Evolutionary conservation across 2,888 invertebrate genomes (phyloP), one percentile per base, ranked within the genome.

Genomic region (Brenthis hecate): DNA sequence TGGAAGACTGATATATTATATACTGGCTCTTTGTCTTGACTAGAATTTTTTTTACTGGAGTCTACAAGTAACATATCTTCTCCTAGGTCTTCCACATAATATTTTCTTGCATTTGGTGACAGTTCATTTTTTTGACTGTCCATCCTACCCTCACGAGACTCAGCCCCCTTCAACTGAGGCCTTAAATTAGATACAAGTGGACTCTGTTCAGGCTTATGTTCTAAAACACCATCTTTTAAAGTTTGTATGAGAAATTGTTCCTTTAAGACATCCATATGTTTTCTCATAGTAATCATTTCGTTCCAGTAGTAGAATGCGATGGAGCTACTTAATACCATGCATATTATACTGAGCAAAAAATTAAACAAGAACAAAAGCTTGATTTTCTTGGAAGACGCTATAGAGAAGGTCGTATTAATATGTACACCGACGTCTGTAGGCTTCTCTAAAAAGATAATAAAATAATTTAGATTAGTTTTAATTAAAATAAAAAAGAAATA

Each of bases 301-400:
- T 87, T 90, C 89, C 91, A 92, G 76, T 86, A 92, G 76, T 89
- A 91, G 75, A 89, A 89, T 55, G 89, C 89, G 60, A 91, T 82
- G 14, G 86, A 85, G 76, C 87, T 85, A 75, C 89, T 87, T 73
- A 91, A 78, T 63, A 87, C 80, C 83, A 92, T 86, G 78, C 90
- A 90, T 43, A 89, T 76, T 36, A 90, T 79, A 75, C 88, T 87
- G 72, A 92, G 80, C 75, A 91, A 84, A 81, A 92, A 89, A 81
- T 89, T 92, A 64, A 91, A 77, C 65, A 91, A 79, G 78, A 92
- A 89, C 78, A 92, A 81, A 73, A 91, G 82, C 81, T 85, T 90
- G 76, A 92, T 86, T 88, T 91, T 92, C 89, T 89, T 91, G 81
- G 91, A 91, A 87, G 92, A 91, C 86, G 89, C 91, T 81, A 91